Base-by-base conservation (phyloP, 2,888 invertebrate species). In the Hermodice carunculata region DNA sequence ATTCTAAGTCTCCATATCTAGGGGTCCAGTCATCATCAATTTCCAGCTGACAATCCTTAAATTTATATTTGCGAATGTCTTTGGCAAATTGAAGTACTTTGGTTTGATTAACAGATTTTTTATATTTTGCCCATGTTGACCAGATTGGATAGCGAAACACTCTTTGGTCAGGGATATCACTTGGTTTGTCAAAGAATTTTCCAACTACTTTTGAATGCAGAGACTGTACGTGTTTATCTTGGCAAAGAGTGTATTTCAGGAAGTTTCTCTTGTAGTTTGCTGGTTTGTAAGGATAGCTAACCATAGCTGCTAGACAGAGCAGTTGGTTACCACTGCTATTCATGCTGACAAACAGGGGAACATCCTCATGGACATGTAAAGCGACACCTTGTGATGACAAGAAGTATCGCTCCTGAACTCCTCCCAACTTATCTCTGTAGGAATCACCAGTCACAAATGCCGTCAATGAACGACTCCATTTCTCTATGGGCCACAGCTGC, bases 1-100 rank as follows among this genome's bases (percentile, higher is more conserved):
- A 94, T 3, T 89, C 89, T 57, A 49, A 52, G 22, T 60, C 60
- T 1, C 96, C 96, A 81, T 95, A 94, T 80, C 93, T 93, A 8
- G 90, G 89, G 84, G 95, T 94, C 94, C 95, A 95, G 26, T 91
- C 89, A 89, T 91, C 61, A 76, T 95, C 90, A 64, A 96, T 93
- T 86, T 95, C 95, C 22, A 84, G 46, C 32, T 79, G 76, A 37
- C 75, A 70, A 49, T 72, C 72, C 1, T 71, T 58, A 63, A 81
- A 77, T 3, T 74, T 74, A 51, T 75, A 60, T 4, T 73, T 61
- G 17, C 51, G 66, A 11, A 85, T 77, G 8, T 78, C 75, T 37
- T 76, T 67, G 19, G 60, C 51, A 26, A 52, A 60, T 29, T 49
- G 22, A 11, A 53, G 26, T 8, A 61, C 61, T n/a, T 54, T 53